Base-by-base conservation (phyloP, 2,113 vertebrate species). In the Indicator maculatus region DNA sequence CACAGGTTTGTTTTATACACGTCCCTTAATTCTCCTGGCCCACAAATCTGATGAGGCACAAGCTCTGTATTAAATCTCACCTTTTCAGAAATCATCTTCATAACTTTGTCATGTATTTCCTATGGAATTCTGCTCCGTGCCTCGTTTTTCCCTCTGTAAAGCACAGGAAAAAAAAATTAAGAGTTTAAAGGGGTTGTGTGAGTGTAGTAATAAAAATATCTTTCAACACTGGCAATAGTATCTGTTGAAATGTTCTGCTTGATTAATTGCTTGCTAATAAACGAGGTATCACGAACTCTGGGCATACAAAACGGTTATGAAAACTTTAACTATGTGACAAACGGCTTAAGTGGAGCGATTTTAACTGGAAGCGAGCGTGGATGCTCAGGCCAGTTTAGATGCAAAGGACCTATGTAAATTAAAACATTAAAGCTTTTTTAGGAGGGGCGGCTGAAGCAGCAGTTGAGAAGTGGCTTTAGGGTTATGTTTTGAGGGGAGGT, bases 1-100 rank as follows among this genome's bases (percentile, higher is more conserved):
- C 91, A 63, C 13, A 55, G 8, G 31, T 83, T 79, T 58, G 17
- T 76, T 77, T 77, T 31, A 38, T 77, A 56, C 24, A 61, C 1
- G 4, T 30, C n/a, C 39, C 36, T 44, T 63, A 52, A 19, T 23
- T 87, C 58, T 87, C 18, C 39, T 30, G 36, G 67, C 26, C 13
- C 52, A 19, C 24, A 45, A 30, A 80, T 52, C 2, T 39, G 66
- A 33, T 2, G 18, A 38, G 45, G 39, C 30, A 72, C n/a, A 41
- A 88, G 55, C 55, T 38, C 33, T 31, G 11, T 38, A 19, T 55
- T 53, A 64, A 31, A 13, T 39, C 88, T 93, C 91, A 95, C 76
- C 69, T 94, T 88, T 91, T 81, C 76, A 78, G 72, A 74, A 81
- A 58, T 80, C 56, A 31, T 76, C 85, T 81, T 86, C 76, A 10